Evolutionary conservation across 2,888 invertebrate genomes (phyloP).

Genomic region (Pasiphila rectangulata): DNA sequence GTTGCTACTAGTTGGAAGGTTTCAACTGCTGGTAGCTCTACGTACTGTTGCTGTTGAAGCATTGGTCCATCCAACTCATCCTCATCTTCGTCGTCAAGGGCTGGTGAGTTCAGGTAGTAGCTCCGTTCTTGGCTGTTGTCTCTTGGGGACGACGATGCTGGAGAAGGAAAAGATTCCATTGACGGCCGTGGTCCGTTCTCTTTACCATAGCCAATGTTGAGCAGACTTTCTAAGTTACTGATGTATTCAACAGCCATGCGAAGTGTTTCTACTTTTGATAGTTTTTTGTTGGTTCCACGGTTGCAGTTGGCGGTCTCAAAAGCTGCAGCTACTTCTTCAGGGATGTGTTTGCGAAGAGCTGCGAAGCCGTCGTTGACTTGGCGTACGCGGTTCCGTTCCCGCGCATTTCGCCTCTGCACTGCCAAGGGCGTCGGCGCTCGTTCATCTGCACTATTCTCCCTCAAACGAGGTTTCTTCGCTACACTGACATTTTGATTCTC

Average conservation of each 20-base stretch:
- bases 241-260: conserved; percentile 96
- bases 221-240: conserved; percentile 87
- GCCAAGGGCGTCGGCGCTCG: conserved; percentile 87
- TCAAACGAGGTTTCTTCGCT: conserved; percentile 60
- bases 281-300: conserved; percentile 86
- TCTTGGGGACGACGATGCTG: conserved; percentile 74
- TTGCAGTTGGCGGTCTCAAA: conserved; percentile 85
- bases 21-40: conserved; percentile 81
- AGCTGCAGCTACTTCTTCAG: conserved; percentile 87
- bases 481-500: conserved; percentile 44
- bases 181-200: conserved; percentile 64
- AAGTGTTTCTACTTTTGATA: conserved; percentile 93
- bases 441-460: conserved; percentile 72
- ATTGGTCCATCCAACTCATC: conserved; percentile 70
- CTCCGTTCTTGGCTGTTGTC: conserved; percentile 68
- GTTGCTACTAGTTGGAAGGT: conserved; percentile 83
- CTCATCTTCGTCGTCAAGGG: conserved; percentile 71
- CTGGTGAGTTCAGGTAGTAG: conserved; percentile 69
- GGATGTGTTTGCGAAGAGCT: conserved; percentile 92
- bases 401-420: conserved; percentile 93
- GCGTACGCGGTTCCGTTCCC: conserved; percentile 95
- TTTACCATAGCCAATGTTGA: conserved; percentile 85
- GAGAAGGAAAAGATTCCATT: conserved; percentile 75
- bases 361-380: conserved; percentile 96
- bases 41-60: conserved; percentile 77